Evolutionary conservation across 1,140 invertebrate species (phyloP), one percentile per base, ranked within the genome.

Genomic region (Apis florea): DNA sequence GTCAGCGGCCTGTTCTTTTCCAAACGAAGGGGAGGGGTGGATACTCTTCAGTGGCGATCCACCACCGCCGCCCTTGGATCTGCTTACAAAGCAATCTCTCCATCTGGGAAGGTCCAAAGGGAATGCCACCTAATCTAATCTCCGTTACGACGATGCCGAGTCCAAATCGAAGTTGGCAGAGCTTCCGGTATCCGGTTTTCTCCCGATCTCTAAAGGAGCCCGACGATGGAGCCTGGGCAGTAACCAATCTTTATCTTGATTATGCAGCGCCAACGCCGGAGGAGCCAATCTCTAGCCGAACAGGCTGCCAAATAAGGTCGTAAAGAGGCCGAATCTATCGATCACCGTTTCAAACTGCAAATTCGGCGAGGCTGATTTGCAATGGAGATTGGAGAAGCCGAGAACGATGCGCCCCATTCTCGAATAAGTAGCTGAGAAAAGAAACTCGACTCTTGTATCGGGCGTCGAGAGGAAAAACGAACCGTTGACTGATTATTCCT

Each of bases 31-130:
- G 54, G 31, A 6, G 31, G 0, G 31, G n/a, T 69, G 72, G 73
- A 70, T 56, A 71, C 83, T 84, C 54, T 64, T 61, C 58, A 69
- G 58, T 59, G 72, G 69, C 75, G 84, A 73, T 64, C 70, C 58
- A 31, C 53, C 68, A 56, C 49, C 8, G 15, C 15, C 83, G 83
- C 86, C 85, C 79, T 74, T 85, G 84, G 88, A 90, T 92, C 87
- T 89, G 90, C 90, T 92, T 91, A 91, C 90, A 90, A 91, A 91
- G 90, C 90, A 88, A 90, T 90, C 86, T 90, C 88, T 82, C 58
- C 83, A 90, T 90, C 86, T 72, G 88, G 79, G 79, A 84, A 88
- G 73, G 69, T 89, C 85, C 76, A 85, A 87, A 85, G 84, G 86
- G 77, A 84, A 72, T 75, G 82, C 73, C 76, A 86, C 85, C 86